Base-by-base conservation (phyloP, 2,113 vertebrate species). In the Myiagra hebetior region DNA sequence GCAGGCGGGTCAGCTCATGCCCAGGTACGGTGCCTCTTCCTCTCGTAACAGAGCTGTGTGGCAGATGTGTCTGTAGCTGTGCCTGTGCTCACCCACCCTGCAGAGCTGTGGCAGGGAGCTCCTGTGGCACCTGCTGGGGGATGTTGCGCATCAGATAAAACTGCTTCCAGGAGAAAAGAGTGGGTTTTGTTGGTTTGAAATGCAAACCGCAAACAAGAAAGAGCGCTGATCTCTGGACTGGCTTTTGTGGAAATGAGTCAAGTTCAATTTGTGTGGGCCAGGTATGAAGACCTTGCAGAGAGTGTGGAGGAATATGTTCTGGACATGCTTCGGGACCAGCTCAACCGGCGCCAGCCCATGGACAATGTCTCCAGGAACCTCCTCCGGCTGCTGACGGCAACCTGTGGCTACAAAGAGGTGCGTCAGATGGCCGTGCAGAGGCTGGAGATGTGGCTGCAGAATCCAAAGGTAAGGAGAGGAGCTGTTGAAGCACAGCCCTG, bases 371-470 rank as follows among this genome's bases (percentile, higher is more conserved):
- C 99, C 4, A 98, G 99, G 31, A 99, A 99, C 93, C 98, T 99
- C 21, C 97, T 99, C n/a, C 99, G 99, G 21, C 97, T 99, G 52
- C 98, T 99, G 65, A 99, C 99, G 0, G 99, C 99, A 19, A 99
- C 99, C 28, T 99, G 99, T 3, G 99, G 99, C 81, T 99, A 99
- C 98, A 99, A 99, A 94, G 99, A 99, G 75, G 99, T 99, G 13
- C 98, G 99, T 9, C 98, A 99, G 46, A 98, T 99, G 99, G 98
- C 99, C 0, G 99, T 99, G 77, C 99, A 99, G 97, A 98, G 98
- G 73, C 98, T 99, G 89, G 99, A 99, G 97, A 99, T 99, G 99
- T 99, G 99, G 99, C 98, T 99, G 91, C 99, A 99, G 97, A 99
- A 99, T 93, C 99, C 99, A n/a, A 99, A 99, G 98, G 99, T 99